These are phyloP conservation scores for Miniopterus natalensis DNA, from an alignment of 2,113 vertebrate genomes.

Conservation along the genomic window DNA sequence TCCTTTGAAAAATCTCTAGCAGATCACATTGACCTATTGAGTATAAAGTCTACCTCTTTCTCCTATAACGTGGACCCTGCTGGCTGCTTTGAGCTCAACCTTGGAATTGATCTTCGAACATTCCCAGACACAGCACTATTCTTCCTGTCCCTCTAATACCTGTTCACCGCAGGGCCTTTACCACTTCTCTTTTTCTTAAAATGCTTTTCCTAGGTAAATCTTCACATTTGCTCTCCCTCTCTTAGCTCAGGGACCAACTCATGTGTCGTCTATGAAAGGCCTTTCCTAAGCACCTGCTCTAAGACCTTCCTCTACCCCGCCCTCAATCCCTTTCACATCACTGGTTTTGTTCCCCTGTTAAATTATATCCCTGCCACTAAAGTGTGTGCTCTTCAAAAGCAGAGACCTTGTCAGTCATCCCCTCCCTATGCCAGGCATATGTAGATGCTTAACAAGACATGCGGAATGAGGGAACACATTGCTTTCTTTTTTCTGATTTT, in stretches of 20 bases:
- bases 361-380: background rate
- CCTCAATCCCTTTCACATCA: background rate
- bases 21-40: background rate
- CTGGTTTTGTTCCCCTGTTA: background rate
- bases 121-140: accelerated
- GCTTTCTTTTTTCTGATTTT: background rate
- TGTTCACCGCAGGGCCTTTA: background rate
- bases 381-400: accelerated
- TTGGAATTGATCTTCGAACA: background rate
- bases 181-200: background rate
- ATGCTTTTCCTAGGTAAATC: too few species aligned
- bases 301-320: background rate
- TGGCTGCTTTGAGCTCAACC: too few species aligned
- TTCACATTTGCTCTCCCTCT: background rate
- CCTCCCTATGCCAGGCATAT: accelerated
- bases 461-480: background rate
- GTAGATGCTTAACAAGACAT: background rate
- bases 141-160: background rate
- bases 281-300: background rate
- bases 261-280: background rate
- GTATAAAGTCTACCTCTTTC: background rate
- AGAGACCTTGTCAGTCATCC: background rate
- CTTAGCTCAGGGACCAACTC: background rate
- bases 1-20: background rate
- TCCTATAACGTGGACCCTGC: accelerated